phyloP scores from a whole-genome alignment of 2,888 invertebrate genomes.

The Morpho helenor region DNA sequence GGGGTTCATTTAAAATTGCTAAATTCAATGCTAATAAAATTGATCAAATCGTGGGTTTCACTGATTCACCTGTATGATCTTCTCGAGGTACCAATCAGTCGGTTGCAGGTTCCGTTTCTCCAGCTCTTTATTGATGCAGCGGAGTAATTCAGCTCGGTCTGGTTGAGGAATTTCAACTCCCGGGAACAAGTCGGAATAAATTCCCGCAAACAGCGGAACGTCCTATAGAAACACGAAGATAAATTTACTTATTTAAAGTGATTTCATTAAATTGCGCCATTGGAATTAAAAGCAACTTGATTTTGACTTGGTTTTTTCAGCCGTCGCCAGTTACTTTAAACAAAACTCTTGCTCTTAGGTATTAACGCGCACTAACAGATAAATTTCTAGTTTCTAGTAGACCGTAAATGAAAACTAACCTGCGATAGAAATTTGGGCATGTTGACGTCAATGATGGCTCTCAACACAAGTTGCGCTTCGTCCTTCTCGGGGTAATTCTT shows the following conservation, averaged over 20 bases:
- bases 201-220: constrained; percentile 93
- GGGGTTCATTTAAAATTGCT: too few relatives aligned
- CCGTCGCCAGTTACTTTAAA: too few relatives aligned
- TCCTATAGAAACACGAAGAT: constrained; percentile 73
- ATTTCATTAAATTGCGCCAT: too few relatives aligned
- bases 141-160: constrained; percentile 88
- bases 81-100: constrained; percentile 93
- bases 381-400: neutral
- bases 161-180: constrained; percentile 86
- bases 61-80: constrained; percentile 84
- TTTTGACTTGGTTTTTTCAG: too few relatives aligned
- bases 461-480: constrained; percentile 89
- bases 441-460: constrained; percentile 97
- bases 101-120: constrained; percentile 88
- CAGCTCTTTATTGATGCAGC: constrained; percentile 82
- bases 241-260: too few relatives aligned
- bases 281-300: too few relatives aligned
- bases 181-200: constrained; percentile 95
- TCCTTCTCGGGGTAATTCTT: constrained; percentile 87
- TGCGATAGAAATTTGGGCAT: constrained; percentile 95
- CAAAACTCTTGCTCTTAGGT: too few relatives aligned
- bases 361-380: constrained; percentile 14
- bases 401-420: constrained; percentile 41
- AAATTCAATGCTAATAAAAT: too few relatives aligned
- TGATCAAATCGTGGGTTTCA: too few relatives aligned